Conservation (phyloP, 2,888 invertebrate genomes). For the Tachystola acroxantha region DNA sequence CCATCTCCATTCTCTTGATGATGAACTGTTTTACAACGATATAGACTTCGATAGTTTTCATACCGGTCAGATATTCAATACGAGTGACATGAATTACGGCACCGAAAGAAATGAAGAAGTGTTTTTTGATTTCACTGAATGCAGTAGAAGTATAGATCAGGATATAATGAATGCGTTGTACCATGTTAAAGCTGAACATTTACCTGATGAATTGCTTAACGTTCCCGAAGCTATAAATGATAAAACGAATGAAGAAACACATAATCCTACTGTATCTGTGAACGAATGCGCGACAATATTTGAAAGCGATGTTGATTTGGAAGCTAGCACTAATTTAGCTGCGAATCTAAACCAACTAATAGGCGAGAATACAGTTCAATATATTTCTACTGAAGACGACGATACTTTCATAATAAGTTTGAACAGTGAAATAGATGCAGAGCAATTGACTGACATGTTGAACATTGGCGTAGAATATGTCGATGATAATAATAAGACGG, state of each 20-base stretch:
- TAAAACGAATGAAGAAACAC: slow-evolving; percentile 18
- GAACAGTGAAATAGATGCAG: slow-evolving; percentile 66
- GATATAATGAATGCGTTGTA: slow-evolving; percentile 59
- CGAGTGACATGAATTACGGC: slow-evolving; percentile 45
- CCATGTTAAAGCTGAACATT: slow-evolving; percentile 43
- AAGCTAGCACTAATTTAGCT: slow-evolving; percentile 63
- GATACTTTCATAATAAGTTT: slow-evolving; percentile 71
- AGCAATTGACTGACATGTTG: slow-evolving; percentile 62
- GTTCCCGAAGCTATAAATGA: slow-evolving; percentile 20
- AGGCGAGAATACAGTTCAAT: slow-evolving; percentile 66
- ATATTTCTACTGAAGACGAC: slow-evolving; percentile 67
- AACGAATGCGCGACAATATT: slow-evolving; percentile 69
- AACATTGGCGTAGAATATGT: slow-evolving; percentile 52
- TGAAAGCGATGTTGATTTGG: slow-evolving; percentile 68
- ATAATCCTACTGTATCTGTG: slow-evolving; percentile 40
- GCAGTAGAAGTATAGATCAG: slow-evolving; percentile 49
- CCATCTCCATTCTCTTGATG: slow-evolving; percentile 59
- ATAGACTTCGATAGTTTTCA: slow-evolving; percentile 64
- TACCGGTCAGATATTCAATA: slow-evolving; percentile 52
- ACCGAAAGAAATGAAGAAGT: slow-evolving; percentile 45
- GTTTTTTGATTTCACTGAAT: slow-evolving; percentile 51
- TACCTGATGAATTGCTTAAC: slow-evolving; percentile 54
- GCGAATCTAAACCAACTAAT: slow-evolving; percentile 69
- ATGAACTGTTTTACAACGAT: slow-evolving; percentile 62
- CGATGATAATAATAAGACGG: slow-evolving; percentile 21